Base-by-base conservation (phyloP, 2,113 vertebrate species). In the Brachyhypopomus gauderio region DNA sequence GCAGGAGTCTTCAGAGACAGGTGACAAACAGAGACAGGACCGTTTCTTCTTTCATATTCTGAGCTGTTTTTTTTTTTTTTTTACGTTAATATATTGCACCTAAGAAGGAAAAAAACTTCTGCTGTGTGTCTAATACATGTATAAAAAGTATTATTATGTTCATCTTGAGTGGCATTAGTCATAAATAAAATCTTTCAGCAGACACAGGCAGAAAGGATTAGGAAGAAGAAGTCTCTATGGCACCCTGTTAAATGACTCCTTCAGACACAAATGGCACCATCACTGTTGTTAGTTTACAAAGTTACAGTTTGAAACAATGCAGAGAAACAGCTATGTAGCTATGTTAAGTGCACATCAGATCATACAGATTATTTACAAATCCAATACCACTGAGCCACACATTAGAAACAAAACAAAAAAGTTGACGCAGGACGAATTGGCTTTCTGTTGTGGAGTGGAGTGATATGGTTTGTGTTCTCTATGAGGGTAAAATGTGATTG, bases 341-440 rank as follows among this genome's bases (percentile, higher is more conserved):
- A 77, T 73, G 36, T 56, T 62, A 63, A 84, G 67, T 59, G 71
- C 82, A 82, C 60, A 58, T 86, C 67, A 79, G 75, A 72, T 76
- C 52, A 45, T 73, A 69, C 48, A 4, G 52, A 74, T 64, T 56
- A 78, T 75, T 56, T 71, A 78, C 78, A 78, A 67, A 80, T 74
- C 79, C 64, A 22, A 63, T 36, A 27, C 55, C 17, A 72, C 25
- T 19, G 60, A 48, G 77, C 56, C 27, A 73, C 30, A n/a, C 38
- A 5, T 48, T 5, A 22, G 22, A n/a, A 59, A 48, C 2, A 52
- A 52, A 52, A 52, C 2, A 52, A 64, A 81, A 56, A 6, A 20
- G 58, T 36, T 64, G 55, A 62, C 12, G 55, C 60, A 36, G 36
- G 27, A 69, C 17, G 27, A 64, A 36, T 82, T 72, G 75, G 75